A percentile compares a stretch with the other conserved stretches of the same genome.
Evolutionary conservation across 2,888 invertebrate genomes (phyloP).

Genomic region (Caenorhabditis sp.): DNA sequence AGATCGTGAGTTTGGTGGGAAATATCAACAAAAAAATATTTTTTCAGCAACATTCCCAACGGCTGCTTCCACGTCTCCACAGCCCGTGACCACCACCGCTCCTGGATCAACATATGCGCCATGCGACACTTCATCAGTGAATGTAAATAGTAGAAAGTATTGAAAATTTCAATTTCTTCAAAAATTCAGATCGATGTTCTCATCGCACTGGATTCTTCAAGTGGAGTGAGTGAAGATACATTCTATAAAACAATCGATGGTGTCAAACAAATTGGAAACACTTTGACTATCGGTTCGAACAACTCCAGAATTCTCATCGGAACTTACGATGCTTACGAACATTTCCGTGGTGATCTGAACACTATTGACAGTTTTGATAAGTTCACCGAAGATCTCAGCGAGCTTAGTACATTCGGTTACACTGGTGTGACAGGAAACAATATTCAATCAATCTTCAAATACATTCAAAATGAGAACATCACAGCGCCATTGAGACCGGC

Average conservation of each 20-base stretch:
- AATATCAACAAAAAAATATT: not conserved
- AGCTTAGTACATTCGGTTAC: conserved; percentile 31
- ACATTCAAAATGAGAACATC: conserved; percentile 14
- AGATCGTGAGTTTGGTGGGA: conserved; percentile 14
- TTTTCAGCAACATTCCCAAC: conserved; percentile 21
- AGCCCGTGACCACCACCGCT: not conserved
- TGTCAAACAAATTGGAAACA: conserved; percentile 19
- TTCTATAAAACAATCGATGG: conserved; percentile 24
- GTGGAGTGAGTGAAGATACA: conserved; percentile 24
- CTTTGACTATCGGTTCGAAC: conserved; percentile 15
- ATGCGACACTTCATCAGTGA: conserved; percentile 27
- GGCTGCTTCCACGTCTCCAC: conserved; percentile 7
- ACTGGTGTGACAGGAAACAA: conserved; percentile 49
- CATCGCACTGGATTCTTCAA: conserved; percentile 42
- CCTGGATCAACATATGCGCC: conserved; percentile 16
- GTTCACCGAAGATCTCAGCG: conserved; percentile 19
- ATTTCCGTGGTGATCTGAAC: conserved; percentile 27
- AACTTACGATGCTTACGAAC: conserved; percentile 30
- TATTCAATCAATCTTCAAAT: conserved; percentile 32
- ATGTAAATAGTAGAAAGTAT: not conserved
- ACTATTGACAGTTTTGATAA: conserved; percentile 18
- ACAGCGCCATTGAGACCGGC: conserved; percentile 23
- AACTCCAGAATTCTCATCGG: conserved; percentile 25
- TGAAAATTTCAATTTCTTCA: not conserved
- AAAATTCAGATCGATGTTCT: conserved; percentile 28